phyloP scores from a whole-genome alignment of 2,888 invertebrate genomes.

The Drosophila anomalata region DNA sequence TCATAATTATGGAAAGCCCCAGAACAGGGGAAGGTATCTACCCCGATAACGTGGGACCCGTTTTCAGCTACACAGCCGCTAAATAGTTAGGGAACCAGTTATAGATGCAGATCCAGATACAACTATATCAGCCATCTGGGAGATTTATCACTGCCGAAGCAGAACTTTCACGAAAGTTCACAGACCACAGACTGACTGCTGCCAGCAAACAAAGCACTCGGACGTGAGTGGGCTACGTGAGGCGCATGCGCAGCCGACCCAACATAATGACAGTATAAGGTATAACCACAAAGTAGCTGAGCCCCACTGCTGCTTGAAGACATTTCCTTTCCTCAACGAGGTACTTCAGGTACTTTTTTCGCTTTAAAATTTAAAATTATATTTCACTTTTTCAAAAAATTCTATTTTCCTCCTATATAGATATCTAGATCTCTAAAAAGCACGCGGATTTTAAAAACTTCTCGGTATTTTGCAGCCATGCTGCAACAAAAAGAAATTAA shows the following conservation, averaged over 20 bases:
- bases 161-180: conserved; percentile 75
- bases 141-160: conserved; percentile 61
- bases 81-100: conserved; percentile 51
- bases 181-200: conserved; percentile 34
- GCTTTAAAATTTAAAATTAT: neutral
- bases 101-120: conserved; percentile 1
- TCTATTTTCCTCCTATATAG: too few relatives aligned
- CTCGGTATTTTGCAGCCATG: too few relatives aligned
- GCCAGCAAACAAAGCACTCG: conserved; percentile 5
- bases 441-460: too few relatives aligned
- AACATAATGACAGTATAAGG: conserved; percentile 11
- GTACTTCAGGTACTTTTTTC: neutral
- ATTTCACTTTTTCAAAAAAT: too few relatives aligned
- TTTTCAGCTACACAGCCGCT: conserved; percentile 34
- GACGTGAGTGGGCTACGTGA: conserved; percentile 61
- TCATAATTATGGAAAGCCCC: conserved; percentile 24
- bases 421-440: too few relatives aligned
- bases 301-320: neutral
- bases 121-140: conserved; percentile 25
- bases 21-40: conserved; percentile 60
- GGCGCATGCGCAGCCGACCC: conserved; percentile 64
- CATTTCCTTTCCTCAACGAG: neutral
- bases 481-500: too few relatives aligned
- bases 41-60: conserved; percentile 57
- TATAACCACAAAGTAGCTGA: neutral